These are phyloP conservation scores for Pseudobourletiella spinata DNA, from an alignment of 1,140 invertebrate species.

Conservation along the genomic window DNA sequence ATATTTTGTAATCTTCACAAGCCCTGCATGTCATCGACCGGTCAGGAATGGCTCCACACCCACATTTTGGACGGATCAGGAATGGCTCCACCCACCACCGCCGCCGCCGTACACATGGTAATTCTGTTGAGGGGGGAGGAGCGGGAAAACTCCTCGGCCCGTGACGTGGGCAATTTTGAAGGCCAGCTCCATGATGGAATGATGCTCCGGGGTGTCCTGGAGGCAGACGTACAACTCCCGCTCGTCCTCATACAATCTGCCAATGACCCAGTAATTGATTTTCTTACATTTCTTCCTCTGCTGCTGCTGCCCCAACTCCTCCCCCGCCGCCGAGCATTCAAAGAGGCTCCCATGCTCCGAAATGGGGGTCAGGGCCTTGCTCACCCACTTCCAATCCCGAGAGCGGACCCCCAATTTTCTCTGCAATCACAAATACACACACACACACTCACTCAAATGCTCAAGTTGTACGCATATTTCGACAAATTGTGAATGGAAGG, in stretches of 20 bases:
- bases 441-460: neutral
- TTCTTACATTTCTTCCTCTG: conserved; percentile 33
- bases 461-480: too few relatives aligned
- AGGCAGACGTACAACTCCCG: conserved; percentile 72
- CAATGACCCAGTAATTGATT: conserved; percentile 48
- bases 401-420: conserved; percentile 51
- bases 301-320: conserved; percentile 1
- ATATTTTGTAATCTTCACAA: too few relatives aligned
- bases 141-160: too few relatives aligned
- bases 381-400: conserved; percentile 48
- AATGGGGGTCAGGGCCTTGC: conserved; percentile 65
- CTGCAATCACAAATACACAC: conserved; percentile 4
- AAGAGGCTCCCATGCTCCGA: conserved; percentile 63
- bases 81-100: too few relatives aligned
- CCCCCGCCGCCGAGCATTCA: conserved; percentile 41
- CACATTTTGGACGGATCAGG: too few relatives aligned
- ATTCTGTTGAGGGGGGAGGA: conserved; percentile 45
- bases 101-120: too few relatives aligned
- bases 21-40: too few relatives aligned
- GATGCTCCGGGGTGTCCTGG: conserved; percentile 57
- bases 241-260: conserved; percentile 50
- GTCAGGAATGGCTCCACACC: too few relatives aligned
- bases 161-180: conserved; percentile 43
- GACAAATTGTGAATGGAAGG: neutral
- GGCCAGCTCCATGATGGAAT: conserved; percentile 71